Evolutionary conservation across 1,140 invertebrate species (phyloP).

Genomic region (Phymorhynchus buccinoides): DNA sequence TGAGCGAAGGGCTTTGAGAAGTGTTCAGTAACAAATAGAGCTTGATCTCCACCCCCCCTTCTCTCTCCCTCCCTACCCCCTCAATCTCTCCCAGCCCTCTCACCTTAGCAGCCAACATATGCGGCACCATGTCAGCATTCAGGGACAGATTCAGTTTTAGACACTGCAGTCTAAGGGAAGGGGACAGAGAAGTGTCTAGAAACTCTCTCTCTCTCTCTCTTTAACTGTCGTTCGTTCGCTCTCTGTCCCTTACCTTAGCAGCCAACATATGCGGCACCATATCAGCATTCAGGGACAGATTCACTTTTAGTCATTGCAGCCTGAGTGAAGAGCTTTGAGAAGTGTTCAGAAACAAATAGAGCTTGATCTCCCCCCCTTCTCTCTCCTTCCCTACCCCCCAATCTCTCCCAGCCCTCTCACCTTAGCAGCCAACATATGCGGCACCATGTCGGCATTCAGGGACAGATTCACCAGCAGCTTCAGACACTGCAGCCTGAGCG

Average conservation of each 20-base stretch:
- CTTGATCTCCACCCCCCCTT: too few relatives aligned
- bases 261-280: conserved; percentile 79
- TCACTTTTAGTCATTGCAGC: conserved; percentile 79
- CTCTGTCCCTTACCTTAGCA: conserved; percentile 78
- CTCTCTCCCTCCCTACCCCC: too few relatives aligned
- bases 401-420: conserved; percentile 72
- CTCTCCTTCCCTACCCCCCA: too few relatives aligned
- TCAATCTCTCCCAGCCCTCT: too few relatives aligned
- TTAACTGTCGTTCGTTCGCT: too few relatives aligned
- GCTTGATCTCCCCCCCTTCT: conserved; percentile 32
- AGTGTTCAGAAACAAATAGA: conserved; percentile 62
- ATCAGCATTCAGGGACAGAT: conserved; percentile 79
- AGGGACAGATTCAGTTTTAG: conserved; percentile 80
- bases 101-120: conserved; percentile 80
- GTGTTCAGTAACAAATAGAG: conserved; percentile 61
- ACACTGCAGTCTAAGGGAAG: conserved; percentile 75
- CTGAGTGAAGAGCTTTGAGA: conserved; percentile 55
- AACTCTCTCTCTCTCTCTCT: too few relatives aligned
- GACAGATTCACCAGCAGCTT: conserved; percentile 81
- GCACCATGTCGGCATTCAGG: conserved; percentile 79
- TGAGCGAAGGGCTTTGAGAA: conserved; percentile 47
- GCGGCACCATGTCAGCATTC: conserved; percentile 79
- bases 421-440: conserved; percentile 79
- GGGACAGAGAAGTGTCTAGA: conserved; percentile 50
- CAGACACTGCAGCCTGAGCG: conserved; percentile 76